Evolutionary conservation across 2,888 invertebrate genomes (phyloP), one percentile per base, ranked within the genome.

Genomic region (Xiphydria camelus): DNA sequence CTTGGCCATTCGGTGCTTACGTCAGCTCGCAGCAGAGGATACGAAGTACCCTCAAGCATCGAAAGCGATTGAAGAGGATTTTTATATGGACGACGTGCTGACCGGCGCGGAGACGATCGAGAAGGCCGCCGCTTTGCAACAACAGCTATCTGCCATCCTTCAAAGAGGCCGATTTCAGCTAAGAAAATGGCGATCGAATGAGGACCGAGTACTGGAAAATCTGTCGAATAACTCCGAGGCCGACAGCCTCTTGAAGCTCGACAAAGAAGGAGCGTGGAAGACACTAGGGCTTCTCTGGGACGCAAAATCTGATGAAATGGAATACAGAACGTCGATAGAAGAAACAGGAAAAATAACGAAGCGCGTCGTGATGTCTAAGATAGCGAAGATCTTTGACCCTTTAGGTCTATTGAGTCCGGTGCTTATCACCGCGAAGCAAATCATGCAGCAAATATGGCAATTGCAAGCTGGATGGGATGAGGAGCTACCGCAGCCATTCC

Each of bases 401-500:
- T 25, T 57, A 14, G 57, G 56, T 4, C 34, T 56, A 6, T 15
- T 66, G 2, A 51, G 56, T 5, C 61, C 62, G 6, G 46, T 58
- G 15, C 49, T 55, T 3, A 47, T 64, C 7, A 43, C 26, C 2
- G 59, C 53, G 14, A 67, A 66, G 37, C 37, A 55, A 3, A 43
- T 64, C 2, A 53, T 66, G 41, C 60, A 66, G 40, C 21, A 48
- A n/a, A 18, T 62, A 6, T 61, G 61, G 62, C 37, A 49, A 36
- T 5, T 32, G n/a, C 50, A 60, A 21, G n/a, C 58, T 6, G 46
- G 35, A 2, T 66, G 66, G 63, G 67, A 68, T 37, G 55, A 60
- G 12, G 17, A 20, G 1, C 17, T 64, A 4, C 61, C 62, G 1
- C n/a, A 4, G 1, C 35, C 51, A 4, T 17, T 62, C 3, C 46